Base-by-base conservation (phyloP, 2,113 vertebrate genomes). In the Rostratula benghalensis region DNA sequence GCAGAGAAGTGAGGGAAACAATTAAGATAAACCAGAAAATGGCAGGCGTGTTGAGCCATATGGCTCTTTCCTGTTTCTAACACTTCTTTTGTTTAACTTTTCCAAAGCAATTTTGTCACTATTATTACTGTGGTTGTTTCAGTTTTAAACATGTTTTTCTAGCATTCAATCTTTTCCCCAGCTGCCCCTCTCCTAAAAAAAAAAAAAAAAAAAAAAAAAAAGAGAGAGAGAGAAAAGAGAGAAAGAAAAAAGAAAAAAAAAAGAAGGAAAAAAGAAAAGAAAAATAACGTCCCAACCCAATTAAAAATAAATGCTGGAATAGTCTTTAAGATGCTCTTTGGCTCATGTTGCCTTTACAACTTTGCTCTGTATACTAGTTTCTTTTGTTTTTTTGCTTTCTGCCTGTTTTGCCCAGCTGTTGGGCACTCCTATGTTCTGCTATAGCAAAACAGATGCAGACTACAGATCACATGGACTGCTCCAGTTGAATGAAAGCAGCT, bases 21-120 rank as follows among this genome's bases (percentile, higher is more conserved):
- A 96, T 96, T 96, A 96, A 96, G 96, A 97, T 96, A 96, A 96
- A 96, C 89, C 89, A 97, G 95, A 97, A 96, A 96, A 94, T 93
- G 89, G 95, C 91, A 96, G 96, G 91, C 77, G 7, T 89, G 96
- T 87, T 76, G 57, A 84, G 92, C 86, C 83, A 96, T 95, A 89
- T 90, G 94, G 94, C 60, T 83, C 71, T 89, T 94, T 92, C 87
- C 77, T 96, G 87, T 81, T 95, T 90, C 95, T 96, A 97, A 96
- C 97, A 95, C 94, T 91, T 91, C 91, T 88, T 96, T 96, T 96
- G 95, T 97, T 96, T 94, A 97, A 89, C 80, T 92, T 95, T 94
- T 94, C 94, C 95, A 96, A 96, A 94, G 91, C 89, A 88, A 96
- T 94, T 97, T 94, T 97, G 93, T 94, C 95, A 90, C 82, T 97